These are phyloP conservation scores for Centropus unirufus DNA, from an alignment of 2,113 vertebrate species.

Conservation along the genomic window DNA sequence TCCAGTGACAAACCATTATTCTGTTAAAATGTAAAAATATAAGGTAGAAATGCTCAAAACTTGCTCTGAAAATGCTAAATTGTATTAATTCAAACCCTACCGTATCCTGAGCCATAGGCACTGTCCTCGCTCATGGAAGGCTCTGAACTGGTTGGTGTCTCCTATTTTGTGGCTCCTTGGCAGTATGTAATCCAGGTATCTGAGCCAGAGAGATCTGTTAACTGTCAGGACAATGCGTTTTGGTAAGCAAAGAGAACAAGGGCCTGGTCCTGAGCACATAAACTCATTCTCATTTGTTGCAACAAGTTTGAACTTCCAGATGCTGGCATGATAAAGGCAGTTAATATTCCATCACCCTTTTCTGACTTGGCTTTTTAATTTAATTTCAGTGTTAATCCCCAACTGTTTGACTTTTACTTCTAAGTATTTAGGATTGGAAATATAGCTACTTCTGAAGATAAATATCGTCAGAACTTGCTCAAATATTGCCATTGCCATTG, in stretches of 20 bases:
- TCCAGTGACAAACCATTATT: not conserved
- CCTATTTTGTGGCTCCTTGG: not conserved
- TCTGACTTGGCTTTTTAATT: not conserved
- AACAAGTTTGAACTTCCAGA: not conserved
- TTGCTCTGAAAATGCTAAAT: not conserved
- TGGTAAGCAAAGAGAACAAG: not conserved
- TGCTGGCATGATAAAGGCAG: not conserved
- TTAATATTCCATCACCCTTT: not conserved
- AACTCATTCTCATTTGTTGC: not conserved
- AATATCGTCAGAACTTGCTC: not conserved
- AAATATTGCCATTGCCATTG: not conserved
- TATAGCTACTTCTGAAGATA: not conserved
- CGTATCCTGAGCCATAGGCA: accelerated
- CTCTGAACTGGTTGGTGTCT: not conserved
- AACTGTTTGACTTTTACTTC: not conserved
- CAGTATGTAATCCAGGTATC: not conserved
- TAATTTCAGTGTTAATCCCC: not conserved
- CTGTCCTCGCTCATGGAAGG: not conserved
- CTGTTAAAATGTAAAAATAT: not conserved
- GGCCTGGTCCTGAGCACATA: not conserved
- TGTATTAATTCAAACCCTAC: not conserved
- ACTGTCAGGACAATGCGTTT: not conserved
- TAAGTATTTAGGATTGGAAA: not conserved
- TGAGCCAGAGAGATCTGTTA: not conserved
- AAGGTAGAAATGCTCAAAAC: not conserved